Percentiles rank a stretch among this genome's conserved stretches.
Conservation (phyloP, 2,888 invertebrate genomes). For the Muscina levida region DNA sequence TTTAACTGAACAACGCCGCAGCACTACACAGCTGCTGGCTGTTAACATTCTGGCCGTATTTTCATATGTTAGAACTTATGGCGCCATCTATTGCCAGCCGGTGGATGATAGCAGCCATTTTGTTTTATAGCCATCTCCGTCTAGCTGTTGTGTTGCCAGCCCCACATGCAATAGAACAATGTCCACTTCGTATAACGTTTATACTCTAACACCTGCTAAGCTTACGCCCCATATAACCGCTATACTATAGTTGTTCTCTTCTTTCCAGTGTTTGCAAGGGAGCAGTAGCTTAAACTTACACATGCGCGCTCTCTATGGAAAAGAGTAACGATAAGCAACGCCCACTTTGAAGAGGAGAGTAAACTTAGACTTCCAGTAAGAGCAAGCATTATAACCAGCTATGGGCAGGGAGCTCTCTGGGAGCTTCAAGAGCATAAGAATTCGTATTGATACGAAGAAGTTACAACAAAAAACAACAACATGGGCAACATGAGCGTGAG, state of each 20-base stretch:
- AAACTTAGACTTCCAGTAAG: slow-evolving; percentile 32
- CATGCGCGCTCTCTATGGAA: slow-evolving; percentile 64
- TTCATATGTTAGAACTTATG: slow-evolving; percentile 55
- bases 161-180: too few relatives aligned
- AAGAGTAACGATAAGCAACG: slow-evolving; percentile 36
- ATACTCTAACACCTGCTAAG: not conserved
- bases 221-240: not conserved
- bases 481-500: too few relatives aligned
- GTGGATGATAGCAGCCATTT: slow-evolving; percentile 79
- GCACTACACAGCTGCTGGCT: not conserved
- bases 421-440: too few relatives aligned
- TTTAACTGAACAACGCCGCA: not conserved
- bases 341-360: slow-evolving; percentile 49
- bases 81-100: slow-evolving; percentile 77
- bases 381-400: slow-evolving; percentile 26
- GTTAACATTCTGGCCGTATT: too few relatives aligned
- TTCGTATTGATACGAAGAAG: too few relatives aligned
- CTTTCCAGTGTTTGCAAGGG: slow-evolving; percentile 71
- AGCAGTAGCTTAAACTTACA: slow-evolving; percentile 35
- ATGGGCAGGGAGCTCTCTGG: too few relatives aligned
- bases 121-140: slow-evolving; percentile 76
- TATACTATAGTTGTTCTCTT: slow-evolving; percentile 56
- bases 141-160: slow-evolving; percentile 27
- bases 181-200: too few relatives aligned
- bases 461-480: too few relatives aligned